Percentiles rank a stretch among this genome's conserved stretches.
These are phyloP conservation scores for Proisotoma minuta DNA, from an alignment of 2,888 invertebrate species.

Conservation along the genomic window DNA sequence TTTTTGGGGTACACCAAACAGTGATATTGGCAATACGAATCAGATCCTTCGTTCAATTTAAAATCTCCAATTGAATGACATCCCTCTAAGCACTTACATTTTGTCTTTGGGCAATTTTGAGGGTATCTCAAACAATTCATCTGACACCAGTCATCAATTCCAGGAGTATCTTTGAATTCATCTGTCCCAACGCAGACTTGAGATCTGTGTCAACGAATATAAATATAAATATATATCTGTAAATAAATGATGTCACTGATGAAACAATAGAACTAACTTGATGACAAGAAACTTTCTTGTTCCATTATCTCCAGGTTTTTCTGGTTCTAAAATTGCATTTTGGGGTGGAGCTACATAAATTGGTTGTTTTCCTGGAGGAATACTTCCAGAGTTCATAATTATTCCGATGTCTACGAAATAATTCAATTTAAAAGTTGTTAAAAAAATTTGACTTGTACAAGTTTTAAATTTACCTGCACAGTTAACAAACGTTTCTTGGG, in stretches of 20 bases:
- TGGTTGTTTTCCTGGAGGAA: too few relatives aligned
- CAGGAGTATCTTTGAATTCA: conserved; percentile 56
- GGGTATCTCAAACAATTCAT: conserved; percentile 79
- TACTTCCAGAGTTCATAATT: conserved; percentile 75
- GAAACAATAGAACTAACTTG: background rate
- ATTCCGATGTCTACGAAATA: too few relatives aligned
- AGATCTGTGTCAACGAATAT: background rate
- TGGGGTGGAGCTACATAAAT: background rate
- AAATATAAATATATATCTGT: background rate
- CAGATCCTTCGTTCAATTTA: conserved; percentile 67
- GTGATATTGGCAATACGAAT: conserved; percentile 75
- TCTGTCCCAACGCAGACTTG: conserved; percentile 9
- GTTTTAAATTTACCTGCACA: conserved; percentile 75
- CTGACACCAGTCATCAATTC: conserved; percentile 78
- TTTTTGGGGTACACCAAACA: conserved; percentile 73
- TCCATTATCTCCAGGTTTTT: too few relatives aligned
- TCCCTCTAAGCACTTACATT: conserved; percentile 72
- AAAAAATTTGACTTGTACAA: conserved; percentile 61
- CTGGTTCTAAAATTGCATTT: conserved; percentile 9
- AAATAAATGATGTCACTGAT: background rate
- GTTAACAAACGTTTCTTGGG: conserved; percentile 82
- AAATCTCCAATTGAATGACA: conserved; percentile 76
- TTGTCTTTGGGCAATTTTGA: conserved; percentile 71
- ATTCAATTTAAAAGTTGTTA: conserved; percentile 62
- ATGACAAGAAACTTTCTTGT: too few relatives aligned